Percentiles rank a stretch among this genome's conserved stretches.
These are phyloP conservation scores for Ophion costatus DNA, from an alignment of 2,888 invertebrate genomes.

Conservation along the genomic window DNA sequence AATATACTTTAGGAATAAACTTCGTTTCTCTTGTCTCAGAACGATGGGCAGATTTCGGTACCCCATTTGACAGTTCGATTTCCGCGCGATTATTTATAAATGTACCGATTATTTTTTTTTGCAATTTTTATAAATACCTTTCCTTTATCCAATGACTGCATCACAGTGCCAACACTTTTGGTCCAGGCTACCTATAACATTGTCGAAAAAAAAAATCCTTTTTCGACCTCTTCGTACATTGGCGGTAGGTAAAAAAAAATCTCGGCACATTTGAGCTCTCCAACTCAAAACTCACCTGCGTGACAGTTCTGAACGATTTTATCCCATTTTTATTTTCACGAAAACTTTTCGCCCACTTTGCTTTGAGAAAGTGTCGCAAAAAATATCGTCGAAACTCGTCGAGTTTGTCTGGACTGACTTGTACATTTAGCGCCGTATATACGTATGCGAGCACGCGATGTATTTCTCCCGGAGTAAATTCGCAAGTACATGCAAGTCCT, in stretches of 20 bases:
- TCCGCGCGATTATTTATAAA: too few species aligned
- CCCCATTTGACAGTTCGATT: too few species aligned
- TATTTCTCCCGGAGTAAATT: constrained; percentile 25
- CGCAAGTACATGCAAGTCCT: neutral
- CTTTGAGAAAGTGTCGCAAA: too few species aligned
- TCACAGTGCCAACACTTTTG: neutral
- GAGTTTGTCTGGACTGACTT: neutral
- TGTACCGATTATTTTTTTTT: neutral
- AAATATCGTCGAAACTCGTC: neutral
- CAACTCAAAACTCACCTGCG: neutral
- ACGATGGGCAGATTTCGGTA: too few species aligned
- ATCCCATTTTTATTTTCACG: neutral
- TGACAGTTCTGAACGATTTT: neutral
- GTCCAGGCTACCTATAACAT: neutral
- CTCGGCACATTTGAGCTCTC: neutral
- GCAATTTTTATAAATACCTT: neutral
- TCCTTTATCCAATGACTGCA: neutral
- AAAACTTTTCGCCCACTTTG: neutral
- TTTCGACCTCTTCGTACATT: neutral
- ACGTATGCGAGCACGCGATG: neutral
- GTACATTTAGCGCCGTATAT: neutral
- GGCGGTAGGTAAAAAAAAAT: neutral
- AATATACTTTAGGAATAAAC: too few species aligned
- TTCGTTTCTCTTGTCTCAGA: too few species aligned
- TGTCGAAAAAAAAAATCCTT: neutral